Evolutionary conservation across 2,888 invertebrate genomes (phyloP).

Genomic region (Xylophagus ater): DNA sequence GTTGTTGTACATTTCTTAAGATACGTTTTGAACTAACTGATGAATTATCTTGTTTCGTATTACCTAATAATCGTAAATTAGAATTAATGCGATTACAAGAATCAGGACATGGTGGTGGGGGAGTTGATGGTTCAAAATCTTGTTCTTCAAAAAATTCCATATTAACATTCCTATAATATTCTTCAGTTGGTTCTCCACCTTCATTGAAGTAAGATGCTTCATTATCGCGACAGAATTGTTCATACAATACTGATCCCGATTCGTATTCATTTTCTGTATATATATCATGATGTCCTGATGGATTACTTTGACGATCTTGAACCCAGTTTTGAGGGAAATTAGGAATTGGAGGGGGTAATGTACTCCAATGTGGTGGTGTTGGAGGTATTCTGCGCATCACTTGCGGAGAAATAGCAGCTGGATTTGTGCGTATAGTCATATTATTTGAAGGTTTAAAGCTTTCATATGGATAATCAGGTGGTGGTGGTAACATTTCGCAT

Average conservation of each 20-base stretch:
- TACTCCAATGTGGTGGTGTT: constrained; percentile 23
- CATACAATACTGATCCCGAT: constrained; percentile 25
- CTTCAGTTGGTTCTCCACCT: constrained; percentile 26
- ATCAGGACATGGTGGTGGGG: constrained; percentile 24
- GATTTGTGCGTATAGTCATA: constrained; percentile 28
- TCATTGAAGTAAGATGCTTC: constrained; percentile 25
- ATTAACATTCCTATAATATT: constrained; percentile 27
- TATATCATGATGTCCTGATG: constrained; percentile 13
- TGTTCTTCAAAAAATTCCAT: constrained; percentile 26
- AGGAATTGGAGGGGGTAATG: constrained; percentile 23
- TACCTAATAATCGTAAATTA: constrained; percentile 12
- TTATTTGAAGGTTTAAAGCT: constrained; percentile 23
- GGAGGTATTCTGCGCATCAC: constrained; percentile 21
- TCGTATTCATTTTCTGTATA: constrained; percentile 26
- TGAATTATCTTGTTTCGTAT: constrained; percentile 4
- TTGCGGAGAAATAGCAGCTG: constrained; percentile 25
- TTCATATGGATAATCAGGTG: constrained; percentile 39
- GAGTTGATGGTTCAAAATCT: constrained; percentile 24
- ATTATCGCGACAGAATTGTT: constrained; percentile 24
- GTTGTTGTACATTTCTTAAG: too few relatives aligned
- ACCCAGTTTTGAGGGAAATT: constrained; percentile 27
- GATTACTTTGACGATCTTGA: constrained; percentile 17
- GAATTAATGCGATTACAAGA: constrained; percentile 19
- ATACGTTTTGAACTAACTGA: too few relatives aligned
- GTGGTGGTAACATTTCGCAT: constrained; percentile 53